Percentiles rank a stretch among this genome's conserved stretches.
Conservation (phyloP, 92 coral and sea anemone species). For the Metridium senile region DNA sequence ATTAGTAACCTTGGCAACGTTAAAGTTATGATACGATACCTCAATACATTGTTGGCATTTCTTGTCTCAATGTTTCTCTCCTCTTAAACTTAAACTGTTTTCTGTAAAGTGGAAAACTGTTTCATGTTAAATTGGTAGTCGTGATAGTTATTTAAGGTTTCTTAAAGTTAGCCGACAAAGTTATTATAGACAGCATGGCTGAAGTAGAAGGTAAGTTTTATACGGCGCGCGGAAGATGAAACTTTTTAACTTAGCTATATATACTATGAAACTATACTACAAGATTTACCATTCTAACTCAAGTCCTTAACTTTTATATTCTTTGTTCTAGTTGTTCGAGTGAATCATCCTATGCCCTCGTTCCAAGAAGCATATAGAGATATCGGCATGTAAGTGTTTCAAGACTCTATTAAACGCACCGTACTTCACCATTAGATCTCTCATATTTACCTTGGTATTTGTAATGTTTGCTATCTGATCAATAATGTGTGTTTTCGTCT, state of each 20-base stretch:
- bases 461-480: conserved; percentile 7
- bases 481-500: conserved; percentile 8
- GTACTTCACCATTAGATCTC: background rate
- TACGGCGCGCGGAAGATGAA: background rate
- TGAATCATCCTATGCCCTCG: conserved; percentile 91
- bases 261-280: too few species aligned
- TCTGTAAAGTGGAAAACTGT: background rate
- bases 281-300: too few species aligned
- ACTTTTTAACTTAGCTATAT: too few species aligned
- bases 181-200: conserved; percentile 43
- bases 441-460: background rate
- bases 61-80: background rate
- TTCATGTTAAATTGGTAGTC: background rate
- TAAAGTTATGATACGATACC: conserved; percentile 13
- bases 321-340: conserved; percentile 53
- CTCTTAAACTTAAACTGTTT: background rate
- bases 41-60: background rate
- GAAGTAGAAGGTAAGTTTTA: conserved; percentile 75
- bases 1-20: conserved; percentile 58
- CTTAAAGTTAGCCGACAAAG: background rate
- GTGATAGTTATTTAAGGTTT: too few species aligned
- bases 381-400: conserved; percentile 80
- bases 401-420: conserved; percentile 14
- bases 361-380: conserved; percentile 86
- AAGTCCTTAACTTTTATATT: background rate